Evolutionary conservation across 2,797 vertebrate genomes (phyloP), one percentile per base, ranked within the genome.

Genomic region (Aphelocoma californica): DNA sequence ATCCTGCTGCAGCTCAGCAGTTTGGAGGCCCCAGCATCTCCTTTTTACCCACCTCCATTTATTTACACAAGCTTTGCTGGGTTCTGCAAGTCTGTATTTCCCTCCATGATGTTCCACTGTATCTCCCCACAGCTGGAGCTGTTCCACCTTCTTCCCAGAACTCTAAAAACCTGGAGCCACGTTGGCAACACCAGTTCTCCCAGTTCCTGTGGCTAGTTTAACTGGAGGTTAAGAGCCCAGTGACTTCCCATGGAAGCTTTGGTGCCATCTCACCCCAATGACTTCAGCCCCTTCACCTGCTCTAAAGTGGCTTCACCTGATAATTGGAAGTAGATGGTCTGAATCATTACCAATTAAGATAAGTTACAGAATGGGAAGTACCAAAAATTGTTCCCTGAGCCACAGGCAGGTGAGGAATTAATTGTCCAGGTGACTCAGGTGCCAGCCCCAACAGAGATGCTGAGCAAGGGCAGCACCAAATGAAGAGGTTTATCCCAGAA

Each of bases 271-370:
- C 78, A n/a, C n/a, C 69, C 12, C 5, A 4, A 47, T 88, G 94
- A 92, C 78, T 56, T 78, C 93, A 94, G 77, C 23, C 19, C 60
- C 64, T 64, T 65, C 78, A 29, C 56, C 80, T 72, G 42, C 56
- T 79, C 24, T 64, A 25, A 89, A 87, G 82, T 12, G 26, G 42
- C 79, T 90, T 81, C 81, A 66, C 60, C 65, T 20, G 38, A 31
- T 89, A 62, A 92, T 93, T 51, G 29, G 64, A 74, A 61, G 40
- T 40, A 44, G 12, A 78, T 94, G 67, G 54, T 24, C 54, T 93
- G 95, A 86, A 72, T 95, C 90, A 91, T 50, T 67, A 40, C 74
- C 58, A 65, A 87, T 72, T 54, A 81, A 74, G 91, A 60, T 81
- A 95, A 88, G 62, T 75, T 84, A 81, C 0, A 0, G 78, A 29